Base-by-base conservation (phyloP, 2,888 invertebrate genomes). In the Melikaiella ostensackeni region DNA sequence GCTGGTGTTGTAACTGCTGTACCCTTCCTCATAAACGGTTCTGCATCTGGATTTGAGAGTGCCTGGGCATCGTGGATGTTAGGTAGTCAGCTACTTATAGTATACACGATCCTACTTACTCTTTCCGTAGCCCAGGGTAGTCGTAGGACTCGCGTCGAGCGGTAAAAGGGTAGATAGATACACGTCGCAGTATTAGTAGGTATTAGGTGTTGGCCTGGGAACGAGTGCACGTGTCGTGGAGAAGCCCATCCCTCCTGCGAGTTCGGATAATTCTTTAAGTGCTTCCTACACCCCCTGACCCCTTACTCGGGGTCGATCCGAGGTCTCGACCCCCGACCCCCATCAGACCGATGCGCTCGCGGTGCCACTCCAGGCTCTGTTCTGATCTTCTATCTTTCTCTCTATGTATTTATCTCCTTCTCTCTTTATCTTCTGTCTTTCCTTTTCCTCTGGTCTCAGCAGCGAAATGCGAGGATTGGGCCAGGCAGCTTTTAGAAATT, bases 241-340 rank as follows among this genome's bases (percentile, higher is more conserved):
- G 86, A 86, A 88, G 86, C 86, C 88, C 85, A 81, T 83, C 83
- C 83, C 83, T 84, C 79, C 84, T 80, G 86, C 86, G 90, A 89
- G 90, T 90, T 91, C 89, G 89, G 91, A 91, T 91, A 91, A 91
- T 91, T 91, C 91, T 91, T 91, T 91, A 91, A 91, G 91, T 91
- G 91, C 91, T 91, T 90, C 90, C 89, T 89, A 87, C 86, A 86
- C 84, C 86, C 86, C 82, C 79, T 82, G 78, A 78, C 79, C 78
- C 80, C 77, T 79, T 77, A 77, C 78, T 76, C 79, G 75, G 77
- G 76, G 77, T 79, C 79, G 77, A 81, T 80, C 80, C 82, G 77
- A 63, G 82, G 70, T 50, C 46, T 70, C 70, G 21, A 63, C 63
- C 30, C 74, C 76, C 76, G 42, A 78, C 82, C 70, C 42, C 75